These are phyloP conservation scores for Lepidurus arcticus DNA, from an alignment of 1,140 invertebrate species.

Conservation along the genomic window DNA sequence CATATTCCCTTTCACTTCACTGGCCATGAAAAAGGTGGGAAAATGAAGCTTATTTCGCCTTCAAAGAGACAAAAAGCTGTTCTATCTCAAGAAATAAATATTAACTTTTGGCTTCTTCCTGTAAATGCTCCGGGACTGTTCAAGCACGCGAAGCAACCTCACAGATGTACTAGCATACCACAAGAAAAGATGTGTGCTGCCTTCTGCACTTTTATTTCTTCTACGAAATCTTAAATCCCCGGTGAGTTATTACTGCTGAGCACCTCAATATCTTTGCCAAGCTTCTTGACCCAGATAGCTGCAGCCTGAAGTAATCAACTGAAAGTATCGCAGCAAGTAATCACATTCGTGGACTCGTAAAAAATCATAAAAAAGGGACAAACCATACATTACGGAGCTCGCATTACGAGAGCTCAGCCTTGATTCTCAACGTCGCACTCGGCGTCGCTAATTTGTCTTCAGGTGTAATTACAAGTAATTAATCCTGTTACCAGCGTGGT, in stretches of 20 bases:
- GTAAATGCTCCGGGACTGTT: not conserved
- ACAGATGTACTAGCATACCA: not conserved
- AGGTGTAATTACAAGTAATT: not conserved
- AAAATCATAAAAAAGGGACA: not conserved
- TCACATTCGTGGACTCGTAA: not conserved
- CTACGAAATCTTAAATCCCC: not conserved
- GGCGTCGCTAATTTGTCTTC: not conserved
- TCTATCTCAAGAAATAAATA: not conserved
- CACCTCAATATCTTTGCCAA: not conserved
- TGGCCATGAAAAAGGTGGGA: not conserved
- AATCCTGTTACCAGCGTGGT: not conserved
- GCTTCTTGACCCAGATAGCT: not conserved
- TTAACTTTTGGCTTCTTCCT: not conserved
- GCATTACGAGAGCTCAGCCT: not conserved
- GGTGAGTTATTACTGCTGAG: conserved; percentile 1
- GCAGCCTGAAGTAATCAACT: not conserved
- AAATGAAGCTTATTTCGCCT: not conserved
- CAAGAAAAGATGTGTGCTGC: conserved; percentile 1
- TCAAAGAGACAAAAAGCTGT: not conserved
- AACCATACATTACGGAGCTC: not conserved
- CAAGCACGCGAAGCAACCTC: not conserved
- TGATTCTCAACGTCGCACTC: not conserved
- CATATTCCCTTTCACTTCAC: not conserved
- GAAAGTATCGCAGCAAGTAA: conserved; percentile 1
- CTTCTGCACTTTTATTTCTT: not conserved